A percentile compares a stretch with the other conserved stretches of the same genome.
These are phyloP conservation scores for Datnioides undecimradiatus DNA, from an alignment of 2,113 vertebrate species.

Conservation along the genomic window DNA sequence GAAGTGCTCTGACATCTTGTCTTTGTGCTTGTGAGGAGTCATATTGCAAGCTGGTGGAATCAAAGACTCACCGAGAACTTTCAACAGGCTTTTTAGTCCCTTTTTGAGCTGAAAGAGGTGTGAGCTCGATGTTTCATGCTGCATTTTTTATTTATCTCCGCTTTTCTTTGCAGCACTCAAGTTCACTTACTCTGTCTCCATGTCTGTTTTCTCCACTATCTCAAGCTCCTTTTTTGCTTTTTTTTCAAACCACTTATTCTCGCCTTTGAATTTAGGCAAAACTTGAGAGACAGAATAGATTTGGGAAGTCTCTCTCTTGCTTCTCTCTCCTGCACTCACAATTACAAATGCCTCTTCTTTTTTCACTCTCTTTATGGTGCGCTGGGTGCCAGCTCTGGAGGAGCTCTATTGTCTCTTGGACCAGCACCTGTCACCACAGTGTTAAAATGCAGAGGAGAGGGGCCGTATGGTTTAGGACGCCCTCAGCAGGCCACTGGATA, in stretches of 20 bases:
- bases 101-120: slow-evolving; percentile 50
- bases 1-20: slow-evolving; percentile 52
- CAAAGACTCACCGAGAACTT: slow-evolving; percentile 65
- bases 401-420: slow-evolving; percentile 73
- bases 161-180: slow-evolving; percentile 46
- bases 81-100: slow-evolving; percentile 50
- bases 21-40: slow-evolving; percentile 70
- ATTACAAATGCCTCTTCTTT: slow-evolving; percentile 53
- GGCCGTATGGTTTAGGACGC: slow-evolving; percentile 67
- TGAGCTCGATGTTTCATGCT: slow-evolving; percentile 57
- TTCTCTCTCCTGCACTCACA: slow-evolving; percentile 41
- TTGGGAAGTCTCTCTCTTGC: slow-evolving; percentile 42
- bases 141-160: slow-evolving; percentile 47
- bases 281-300: slow-evolving; percentile 37
- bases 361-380: slow-evolving; percentile 34
- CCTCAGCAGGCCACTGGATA: slow-evolving; percentile 70
- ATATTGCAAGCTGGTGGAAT: slow-evolving; percentile 63
- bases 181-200: slow-evolving; percentile 36
- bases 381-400: slow-evolving; percentile 71
- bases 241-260: slow-evolving; percentile 52
- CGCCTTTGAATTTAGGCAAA: slow-evolving; percentile 61
- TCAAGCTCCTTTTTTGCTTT: slow-evolving; percentile 35
- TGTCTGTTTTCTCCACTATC: slow-evolving; percentile 29
- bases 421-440: slow-evolving; percentile 78
- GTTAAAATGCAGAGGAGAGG: slow-evolving; percentile 68